Evolutionary conservation across 2,113 vertebrate genomes (phyloP).

Genomic region (Gorsachius goisagi): DNA sequence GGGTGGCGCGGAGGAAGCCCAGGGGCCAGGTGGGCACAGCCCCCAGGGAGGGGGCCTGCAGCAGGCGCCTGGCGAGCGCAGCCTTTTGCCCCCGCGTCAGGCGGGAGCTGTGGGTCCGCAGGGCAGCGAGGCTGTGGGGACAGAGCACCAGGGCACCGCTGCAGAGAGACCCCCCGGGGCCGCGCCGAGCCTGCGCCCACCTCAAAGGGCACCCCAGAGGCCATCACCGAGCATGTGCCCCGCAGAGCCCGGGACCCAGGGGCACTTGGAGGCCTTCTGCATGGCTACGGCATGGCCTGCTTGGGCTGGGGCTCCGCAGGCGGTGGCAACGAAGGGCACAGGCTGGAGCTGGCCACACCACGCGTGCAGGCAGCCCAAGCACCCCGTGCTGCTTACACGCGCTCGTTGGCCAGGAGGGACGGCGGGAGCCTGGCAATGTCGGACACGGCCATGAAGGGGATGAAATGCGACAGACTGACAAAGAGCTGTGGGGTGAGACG

Average conservation of each 20-base stretch:
- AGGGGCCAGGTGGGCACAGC: conserved; percentile 85
- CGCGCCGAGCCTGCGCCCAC: not conserved
- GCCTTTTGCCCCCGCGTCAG: conserved; percentile 87
- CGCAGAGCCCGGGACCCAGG: not conserved
- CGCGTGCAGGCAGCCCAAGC: not conserved
- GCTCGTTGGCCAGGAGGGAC: conserved; percentile 85
- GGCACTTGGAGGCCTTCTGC: not conserved
- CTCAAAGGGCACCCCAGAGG: not conserved
- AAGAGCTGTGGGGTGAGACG: conserved; percentile 87
- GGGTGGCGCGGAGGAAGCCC: conserved; percentile 79
- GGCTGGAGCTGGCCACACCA: not conserved
- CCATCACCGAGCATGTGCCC: not conserved
- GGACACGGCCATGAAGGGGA: conserved; percentile 88
- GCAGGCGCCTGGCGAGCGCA: conserved; percentile 84
- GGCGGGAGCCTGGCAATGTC: conserved; percentile 87
- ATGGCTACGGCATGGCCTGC: not conserved
- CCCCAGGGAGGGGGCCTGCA: conserved; percentile 82
- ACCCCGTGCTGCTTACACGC: conserved; percentile 78
- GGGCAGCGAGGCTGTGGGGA: conserved; percentile 79
- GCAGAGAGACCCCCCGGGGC: not conserved
- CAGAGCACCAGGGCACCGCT: not conserved
- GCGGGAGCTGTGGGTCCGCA: conserved; percentile 82
- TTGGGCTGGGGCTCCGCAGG: not conserved
- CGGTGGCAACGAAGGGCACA: too few species aligned
- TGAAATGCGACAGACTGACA: conserved; percentile 87